These are phyloP conservation scores for Sylvietta virens DNA, from an alignment of 2,113 vertebrate genomes.

Conservation along the genomic window DNA sequence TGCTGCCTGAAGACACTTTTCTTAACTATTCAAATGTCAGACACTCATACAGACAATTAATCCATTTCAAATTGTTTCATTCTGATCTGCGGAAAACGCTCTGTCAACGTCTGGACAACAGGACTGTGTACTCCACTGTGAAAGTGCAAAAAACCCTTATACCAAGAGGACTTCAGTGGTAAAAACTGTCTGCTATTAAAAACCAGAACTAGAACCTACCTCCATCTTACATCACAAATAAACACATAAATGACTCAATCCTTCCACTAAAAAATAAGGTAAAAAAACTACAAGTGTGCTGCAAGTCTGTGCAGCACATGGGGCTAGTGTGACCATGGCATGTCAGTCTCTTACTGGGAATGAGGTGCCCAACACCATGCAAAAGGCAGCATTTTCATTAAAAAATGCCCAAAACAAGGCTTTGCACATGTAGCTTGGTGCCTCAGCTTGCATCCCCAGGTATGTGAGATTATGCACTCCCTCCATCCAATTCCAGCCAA, in stretches of 20 bases:
- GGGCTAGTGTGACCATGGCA: background rate
- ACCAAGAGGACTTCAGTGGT: background rate
- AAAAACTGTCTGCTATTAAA: background rate
- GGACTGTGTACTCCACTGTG: background rate
- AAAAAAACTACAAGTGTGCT: background rate
- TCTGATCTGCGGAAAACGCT: background rate
- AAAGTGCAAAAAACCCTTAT: rapidly evolving
- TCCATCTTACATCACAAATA: background rate
- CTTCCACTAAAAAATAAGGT: background rate
- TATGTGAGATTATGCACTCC: background rate
- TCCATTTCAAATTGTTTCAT: background rate
- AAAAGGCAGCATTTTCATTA: background rate
- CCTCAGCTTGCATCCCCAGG: background rate
- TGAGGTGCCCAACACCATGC: rapidly evolving
- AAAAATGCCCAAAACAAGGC: background rate
- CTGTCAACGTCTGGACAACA: background rate
- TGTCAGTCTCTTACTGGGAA: background rate
- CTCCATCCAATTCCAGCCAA: background rate
- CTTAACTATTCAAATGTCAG: background rate
- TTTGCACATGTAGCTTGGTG: background rate
- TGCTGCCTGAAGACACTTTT: background rate
- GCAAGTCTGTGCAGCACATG: background rate
- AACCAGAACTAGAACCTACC: background rate
- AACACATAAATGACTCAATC: background rate
- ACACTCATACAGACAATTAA: background rate